phyloP scores from a whole-genome alignment of 2,888 invertebrate genomes.

The Ormyrus rosae region DNA sequence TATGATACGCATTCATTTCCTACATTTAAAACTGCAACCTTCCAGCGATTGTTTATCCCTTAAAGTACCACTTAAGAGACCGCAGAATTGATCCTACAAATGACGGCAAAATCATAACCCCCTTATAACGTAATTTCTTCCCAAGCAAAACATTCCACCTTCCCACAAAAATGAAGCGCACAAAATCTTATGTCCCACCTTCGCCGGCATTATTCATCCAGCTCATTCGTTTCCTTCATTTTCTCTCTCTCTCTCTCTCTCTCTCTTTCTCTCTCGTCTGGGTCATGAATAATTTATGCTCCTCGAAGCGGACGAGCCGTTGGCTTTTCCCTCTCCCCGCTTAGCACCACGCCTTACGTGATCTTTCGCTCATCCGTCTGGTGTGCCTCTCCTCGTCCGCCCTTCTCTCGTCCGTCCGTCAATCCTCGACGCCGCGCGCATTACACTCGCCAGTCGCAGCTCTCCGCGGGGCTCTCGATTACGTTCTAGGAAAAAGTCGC shows the following conservation, averaged over 20 bases:
- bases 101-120: no score
- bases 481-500: conserved; percentile 40
- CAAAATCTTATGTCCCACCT: conserved; percentile 5
- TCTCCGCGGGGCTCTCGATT: conserved; percentile 17
- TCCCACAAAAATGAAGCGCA: background rate
- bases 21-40: no score
- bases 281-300: conserved; percentile 72
- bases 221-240: conserved; percentile 32
- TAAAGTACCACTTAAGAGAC: no score
- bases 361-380: conserved; percentile 29
- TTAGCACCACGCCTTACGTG: conserved; percentile 60
- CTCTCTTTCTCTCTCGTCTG: conserved; percentile 48
- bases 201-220: conserved; percentile 25
- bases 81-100: no score
- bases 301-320: conserved; percentile 63
- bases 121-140: no score
- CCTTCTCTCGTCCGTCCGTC: conserved; percentile 34
- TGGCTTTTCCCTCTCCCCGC: conserved; percentile 44
- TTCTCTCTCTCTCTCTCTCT: conserved; percentile 14
- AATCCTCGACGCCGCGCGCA: conserved; percentile 15
- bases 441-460: conserved; percentile 1
- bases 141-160: no score
- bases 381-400: conserved; percentile 3
- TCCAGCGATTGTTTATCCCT: no score
- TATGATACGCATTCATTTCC: no score